These are phyloP conservation scores for Luehdorfia chinensis DNA, from an alignment of 1,140 invertebrate genomes.

Conservation along the genomic window DNA sequence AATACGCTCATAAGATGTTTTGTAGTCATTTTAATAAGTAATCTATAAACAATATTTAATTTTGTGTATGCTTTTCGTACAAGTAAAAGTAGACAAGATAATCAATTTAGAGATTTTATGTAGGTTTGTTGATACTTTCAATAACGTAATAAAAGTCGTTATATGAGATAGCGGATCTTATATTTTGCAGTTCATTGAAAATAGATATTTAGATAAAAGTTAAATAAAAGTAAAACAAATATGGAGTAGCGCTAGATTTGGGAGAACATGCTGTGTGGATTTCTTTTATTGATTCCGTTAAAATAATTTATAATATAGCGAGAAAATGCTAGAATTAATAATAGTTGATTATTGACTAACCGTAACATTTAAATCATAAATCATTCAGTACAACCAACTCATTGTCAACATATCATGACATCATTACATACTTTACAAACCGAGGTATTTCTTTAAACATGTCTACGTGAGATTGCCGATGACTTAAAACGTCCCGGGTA, in stretches of 20 bases:
- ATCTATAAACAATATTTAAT: constrained; percentile 56
- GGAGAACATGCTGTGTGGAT: constrained; percentile 5
- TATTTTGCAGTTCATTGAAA: constrained; percentile 2
- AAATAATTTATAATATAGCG: background rate
- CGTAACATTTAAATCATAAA: constrained; percentile 24
- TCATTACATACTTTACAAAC: constrained; percentile 15
- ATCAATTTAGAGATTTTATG: constrained; percentile 11
- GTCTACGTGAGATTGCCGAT: too few species aligned
- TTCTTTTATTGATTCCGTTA: background rate
- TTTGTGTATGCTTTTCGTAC: constrained; percentile 69
- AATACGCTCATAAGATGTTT: constrained; percentile 53
- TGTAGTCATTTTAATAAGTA: constrained; percentile 58
- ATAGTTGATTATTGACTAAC: constrained; percentile 26
- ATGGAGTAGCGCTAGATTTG: constrained; percentile 9
- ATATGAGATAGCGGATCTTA: constrained; percentile 7
- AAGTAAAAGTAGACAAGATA: constrained; percentile 58
- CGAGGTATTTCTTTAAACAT: background rate
- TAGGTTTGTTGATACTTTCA: constrained; percentile 11
- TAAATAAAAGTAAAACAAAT: constrained; percentile 4
- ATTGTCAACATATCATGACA: constrained; percentile 22
- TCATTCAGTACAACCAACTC: constrained; percentile 23
- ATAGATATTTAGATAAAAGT: background rate
- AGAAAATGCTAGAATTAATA: constrained; percentile 20
- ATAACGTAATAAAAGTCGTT: constrained; percentile 6
- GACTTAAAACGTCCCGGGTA: too few species aligned